A percentile compares a stretch with the other conserved stretches of the same genome.
These are phyloP conservation scores for Trichogramma evanescens DNA, from an alignment of 2,888 invertebrate species.

Conservation along the genomic window DNA sequence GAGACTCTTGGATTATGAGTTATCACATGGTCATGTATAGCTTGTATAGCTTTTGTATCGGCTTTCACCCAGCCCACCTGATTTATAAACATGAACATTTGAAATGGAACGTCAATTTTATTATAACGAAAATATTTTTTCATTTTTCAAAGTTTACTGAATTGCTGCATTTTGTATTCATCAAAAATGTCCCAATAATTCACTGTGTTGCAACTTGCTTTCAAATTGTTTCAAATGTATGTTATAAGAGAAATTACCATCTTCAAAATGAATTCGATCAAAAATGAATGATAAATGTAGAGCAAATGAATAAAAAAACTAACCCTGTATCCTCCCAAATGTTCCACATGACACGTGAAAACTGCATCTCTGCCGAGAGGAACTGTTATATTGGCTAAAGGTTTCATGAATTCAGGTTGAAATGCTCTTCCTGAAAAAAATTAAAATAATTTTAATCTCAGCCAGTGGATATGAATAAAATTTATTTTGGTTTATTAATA, in stretches of 20 bases:
- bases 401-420: slow-evolving; percentile 79
- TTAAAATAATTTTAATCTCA: neutral
- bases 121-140: neutral
- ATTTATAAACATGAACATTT: neutral
- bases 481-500: neutral
- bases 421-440: slow-evolving; percentile 61
- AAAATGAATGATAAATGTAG: neutral
- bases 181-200: too few relatives aligned
- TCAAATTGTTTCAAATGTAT: too few relatives aligned
- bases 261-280: neutral
- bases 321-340: slow-evolving; percentile 84
- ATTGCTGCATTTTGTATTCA: too few relatives aligned
- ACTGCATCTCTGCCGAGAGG: slow-evolving; percentile 80
- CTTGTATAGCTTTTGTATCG: slow-evolving; percentile 87
- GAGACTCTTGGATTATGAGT: slow-evolving; percentile 83
- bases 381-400: slow-evolving; percentile 76
- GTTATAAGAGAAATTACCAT: too few relatives aligned
- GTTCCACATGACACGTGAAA: slow-evolving; percentile 78
- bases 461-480: neutral
- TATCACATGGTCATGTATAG: slow-evolving; percentile 86
- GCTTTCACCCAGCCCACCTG: slow-evolving; percentile 93
- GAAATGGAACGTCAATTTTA: neutral
- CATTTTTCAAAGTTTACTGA: too few relatives aligned
- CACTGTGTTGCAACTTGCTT: too few relatives aligned
- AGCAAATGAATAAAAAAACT: slow-evolving; percentile 42